Evolutionary conservation across 2,113 vertebrate genomes (phyloP), one percentile per base, ranked within the genome.

Genomic region (Formicarius rufipectus): DNA sequence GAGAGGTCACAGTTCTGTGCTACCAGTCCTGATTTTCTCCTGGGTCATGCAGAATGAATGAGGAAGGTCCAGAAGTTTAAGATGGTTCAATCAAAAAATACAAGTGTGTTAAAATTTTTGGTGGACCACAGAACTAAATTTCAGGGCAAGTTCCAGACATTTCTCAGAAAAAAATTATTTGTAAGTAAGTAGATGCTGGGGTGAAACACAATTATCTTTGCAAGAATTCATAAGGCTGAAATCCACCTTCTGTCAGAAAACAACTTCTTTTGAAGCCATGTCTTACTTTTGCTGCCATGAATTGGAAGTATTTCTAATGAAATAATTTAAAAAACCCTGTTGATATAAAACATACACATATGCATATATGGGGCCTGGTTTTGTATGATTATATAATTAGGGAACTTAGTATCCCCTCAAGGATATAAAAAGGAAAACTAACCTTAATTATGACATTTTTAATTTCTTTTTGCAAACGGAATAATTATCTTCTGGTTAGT

Each of bases 361-460:
- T 52, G 33, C 69, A 22, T 66, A 31, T 40, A 67, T 39, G 72
- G 28, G 1, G 2, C 52, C 71, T 71, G 67, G 4, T 19, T 95
- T 80, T 78, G n/a, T 88, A 47, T 68, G 82, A 81, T 93, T 85
- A 72, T 40, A 23, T 80, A 91, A 91, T 93, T 90, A 93, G 68
- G 77, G 84, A 94, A 67, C 35, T 80, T 4, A 81, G 24, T 81
- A 80, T 81, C 45, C 73, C 60, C 52, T 45, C 28, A 68, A 77
- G 68, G 67, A 64, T 25, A 68, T 53, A 40, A 88, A 81, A 95
- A 75, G 28, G 68, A 81, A 95, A 94, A 90, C n/a, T 49, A 81
- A 92, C 89, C 83, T 93, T 95, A 90, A 84, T 85, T 90, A 83
- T 8, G 31, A 39, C 23, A 68, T 49, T 88, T 81, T 74, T 2